Evolutionary conservation across 2,888 invertebrate species (phyloP).

Genomic region (Agrotis segetum): DNA sequence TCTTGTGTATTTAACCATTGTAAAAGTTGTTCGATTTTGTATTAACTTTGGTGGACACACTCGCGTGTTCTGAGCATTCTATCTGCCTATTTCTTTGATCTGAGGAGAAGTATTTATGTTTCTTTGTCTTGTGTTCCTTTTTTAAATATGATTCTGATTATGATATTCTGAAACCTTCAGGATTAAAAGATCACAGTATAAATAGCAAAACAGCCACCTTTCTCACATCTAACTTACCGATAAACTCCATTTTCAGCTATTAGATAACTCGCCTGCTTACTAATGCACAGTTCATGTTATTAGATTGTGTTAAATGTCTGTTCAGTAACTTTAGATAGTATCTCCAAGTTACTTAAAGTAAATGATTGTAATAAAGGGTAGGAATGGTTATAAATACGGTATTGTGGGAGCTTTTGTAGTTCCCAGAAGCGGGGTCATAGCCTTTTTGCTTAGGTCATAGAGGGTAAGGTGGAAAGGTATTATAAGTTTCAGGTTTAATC

Average conservation of each 20-base stretch:
- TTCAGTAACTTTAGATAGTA: slow-evolving; percentile 52
- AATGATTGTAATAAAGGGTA: slow-evolving; percentile 42
- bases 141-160: too few relatives aligned
- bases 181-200: too few relatives aligned
- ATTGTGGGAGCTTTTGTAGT: slow-evolving; percentile 20
- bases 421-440: slow-evolving; percentile 13
- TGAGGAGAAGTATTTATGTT: too few relatives aligned
- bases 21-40: too few relatives aligned
- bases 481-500: neutral
- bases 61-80: too few relatives aligned
- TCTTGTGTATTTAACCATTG: too few relatives aligned
- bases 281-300: slow-evolving; percentile 64
- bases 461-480: neutral
- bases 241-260: slow-evolving; percentile 30
- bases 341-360: slow-evolving; percentile 40
- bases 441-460: neutral
- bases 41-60: too few relatives aligned
- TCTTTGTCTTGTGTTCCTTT: too few relatives aligned
- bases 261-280: slow-evolving; percentile 53
- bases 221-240: slow-evolving; percentile 21
- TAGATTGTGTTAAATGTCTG: slow-evolving; percentile 59
- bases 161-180: too few relatives aligned
- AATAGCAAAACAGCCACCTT: slow-evolving; percentile 7
- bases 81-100: too few relatives aligned
- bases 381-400: slow-evolving; percentile 34